A percentile compares a stretch with the other conserved stretches of the same genome.
Conservation (phyloP, 2,888 invertebrate species). For the Deilephila elpenor region DNA sequence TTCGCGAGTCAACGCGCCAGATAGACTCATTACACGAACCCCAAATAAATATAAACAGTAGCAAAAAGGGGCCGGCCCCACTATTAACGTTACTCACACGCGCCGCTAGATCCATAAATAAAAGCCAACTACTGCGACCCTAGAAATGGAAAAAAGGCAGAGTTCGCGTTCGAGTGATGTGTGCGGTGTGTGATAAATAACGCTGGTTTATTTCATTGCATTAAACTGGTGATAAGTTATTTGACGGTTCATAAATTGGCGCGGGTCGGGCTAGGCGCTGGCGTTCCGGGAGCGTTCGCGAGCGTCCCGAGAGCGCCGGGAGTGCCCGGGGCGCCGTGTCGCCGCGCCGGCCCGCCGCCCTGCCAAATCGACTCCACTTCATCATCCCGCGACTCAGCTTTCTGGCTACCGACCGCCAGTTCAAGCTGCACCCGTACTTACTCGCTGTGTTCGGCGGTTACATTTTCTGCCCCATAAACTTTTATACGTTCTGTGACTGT, state of each 20-base stretch:
- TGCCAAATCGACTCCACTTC: slow-evolving; percentile 76
- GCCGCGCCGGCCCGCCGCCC: slow-evolving; percentile 65
- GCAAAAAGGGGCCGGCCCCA: slow-evolving; percentile 76
- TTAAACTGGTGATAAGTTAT: slow-evolving; percentile 83
- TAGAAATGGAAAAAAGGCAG: slow-evolving; percentile 72
- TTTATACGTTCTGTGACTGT: slow-evolving; percentile 27
- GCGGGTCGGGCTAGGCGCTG: slow-evolving; percentile 60
- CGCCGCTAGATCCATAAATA: slow-evolving; percentile 81
- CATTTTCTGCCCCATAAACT: slow-evolving; percentile 74
- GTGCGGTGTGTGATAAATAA: slow-evolving; percentile 76
- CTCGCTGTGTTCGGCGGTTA: slow-evolving; percentile 45
- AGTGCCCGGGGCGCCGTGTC: slow-evolving; percentile 62
- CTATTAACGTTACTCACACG: slow-evolving; percentile 84
- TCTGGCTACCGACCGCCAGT: slow-evolving; percentile 71
- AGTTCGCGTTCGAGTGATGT: slow-evolving; percentile 75
- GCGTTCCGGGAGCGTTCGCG: slow-evolving; percentile 56
- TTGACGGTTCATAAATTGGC: slow-evolving; percentile 81
- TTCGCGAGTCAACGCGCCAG: slow-evolving; percentile 82
- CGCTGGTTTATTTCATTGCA: slow-evolving; percentile 81
- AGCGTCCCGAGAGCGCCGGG: slow-evolving; percentile 54
- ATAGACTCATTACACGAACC: slow-evolving; percentile 82
- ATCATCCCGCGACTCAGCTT: slow-evolving; percentile 69
- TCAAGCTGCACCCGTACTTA: slow-evolving; percentile 65
- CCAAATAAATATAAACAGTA: slow-evolving; percentile 85
- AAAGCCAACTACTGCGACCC: slow-evolving; percentile 72